Evolutionary conservation across 2,888 invertebrate species (phyloP).

Genomic region (Andricus curvator): DNA sequence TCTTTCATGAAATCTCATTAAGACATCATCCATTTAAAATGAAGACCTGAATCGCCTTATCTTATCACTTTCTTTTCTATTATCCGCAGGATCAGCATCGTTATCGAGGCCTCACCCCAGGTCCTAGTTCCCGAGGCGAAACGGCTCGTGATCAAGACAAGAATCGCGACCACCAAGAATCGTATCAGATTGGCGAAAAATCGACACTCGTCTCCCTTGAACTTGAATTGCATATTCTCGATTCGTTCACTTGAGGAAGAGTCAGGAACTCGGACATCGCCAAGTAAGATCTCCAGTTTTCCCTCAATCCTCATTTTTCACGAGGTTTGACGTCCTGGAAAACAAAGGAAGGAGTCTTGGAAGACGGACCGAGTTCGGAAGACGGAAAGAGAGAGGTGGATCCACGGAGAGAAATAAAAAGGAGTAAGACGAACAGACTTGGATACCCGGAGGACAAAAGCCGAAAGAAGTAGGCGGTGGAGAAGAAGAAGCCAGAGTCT

Average conservation of each 20-base stretch:
- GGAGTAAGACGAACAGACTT: slow-evolving; percentile 5
- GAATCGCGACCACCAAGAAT: slow-evolving; percentile 26
- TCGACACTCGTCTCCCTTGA: slow-evolving; percentile 28
- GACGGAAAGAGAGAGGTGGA: slow-evolving; percentile 22
- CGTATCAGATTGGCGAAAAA: slow-evolving; percentile 30
- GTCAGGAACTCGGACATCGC: slow-evolving; percentile 29
- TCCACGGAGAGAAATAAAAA: slow-evolving; percentile 23
- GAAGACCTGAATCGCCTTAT: not conserved
- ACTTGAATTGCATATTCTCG: slow-evolving; percentile 23
- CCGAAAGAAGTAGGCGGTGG: slow-evolving; percentile 39
- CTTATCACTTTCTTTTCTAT: slow-evolving; percentile 27
- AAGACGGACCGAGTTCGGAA: slow-evolving; percentile 10
- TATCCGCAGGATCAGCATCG: slow-evolving; percentile 28
- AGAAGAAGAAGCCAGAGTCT: slow-evolving; percentile 23
- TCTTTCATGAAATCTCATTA: not conserved
- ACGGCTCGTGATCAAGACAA: slow-evolving; percentile 32
- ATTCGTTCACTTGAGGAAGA: not conserved
- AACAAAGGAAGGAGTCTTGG: slow-evolving; percentile 29
- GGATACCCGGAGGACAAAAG: slow-evolving; percentile 41
- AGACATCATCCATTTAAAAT: not conserved
- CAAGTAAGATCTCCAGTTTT: slow-evolving; percentile 29
- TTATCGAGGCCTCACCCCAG: slow-evolving; percentile 9
- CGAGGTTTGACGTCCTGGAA: slow-evolving; percentile 13
- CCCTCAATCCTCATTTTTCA: slow-evolving; percentile 25
- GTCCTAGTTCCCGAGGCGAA: slow-evolving; percentile 6